Conservation (phyloP, 2,888 invertebrate species). For the Augochlorella aurata region DNA sequence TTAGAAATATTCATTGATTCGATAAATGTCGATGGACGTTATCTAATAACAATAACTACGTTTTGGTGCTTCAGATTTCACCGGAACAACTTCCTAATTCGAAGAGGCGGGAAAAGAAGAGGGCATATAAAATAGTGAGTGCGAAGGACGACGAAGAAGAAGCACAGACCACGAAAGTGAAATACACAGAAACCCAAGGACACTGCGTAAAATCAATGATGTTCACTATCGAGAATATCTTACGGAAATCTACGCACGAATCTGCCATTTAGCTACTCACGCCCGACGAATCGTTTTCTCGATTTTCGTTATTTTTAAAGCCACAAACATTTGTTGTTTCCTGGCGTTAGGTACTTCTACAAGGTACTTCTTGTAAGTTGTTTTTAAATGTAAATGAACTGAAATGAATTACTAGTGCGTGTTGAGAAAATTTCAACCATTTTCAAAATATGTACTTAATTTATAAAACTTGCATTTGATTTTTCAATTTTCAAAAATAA, state of each 20-base stretch:
- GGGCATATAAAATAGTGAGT: constrained; percentile 14
- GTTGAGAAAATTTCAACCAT: not conserved
- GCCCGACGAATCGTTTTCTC: not conserved
- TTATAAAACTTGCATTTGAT: not conserved
- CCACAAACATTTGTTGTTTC: constrained; percentile 2
- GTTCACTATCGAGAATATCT: constrained; percentile 76
- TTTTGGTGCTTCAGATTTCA: constrained; percentile 46
- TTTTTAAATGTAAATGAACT: not conserved
- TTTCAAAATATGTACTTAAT: not conserved
- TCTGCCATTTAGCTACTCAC: constrained; percentile 50
- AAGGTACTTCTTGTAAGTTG: not conserved
- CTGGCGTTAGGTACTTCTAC: not conserved
- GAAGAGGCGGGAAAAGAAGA: constrained; percentile 15
- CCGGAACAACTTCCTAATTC: constrained; percentile 34
- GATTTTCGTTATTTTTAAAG: not conserved
- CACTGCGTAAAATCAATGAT: constrained; percentile 67
- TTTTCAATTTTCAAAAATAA: not conserved
- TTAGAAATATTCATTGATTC: not conserved
- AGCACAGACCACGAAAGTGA: constrained; percentile 20
- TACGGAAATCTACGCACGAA: constrained; percentile 65
- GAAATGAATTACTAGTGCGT: not conserved
- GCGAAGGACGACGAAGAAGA: constrained; percentile 8
- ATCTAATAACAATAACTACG: not conserved
- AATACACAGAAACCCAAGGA: constrained; percentile 37
- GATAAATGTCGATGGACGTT: not conserved